Base-by-base conservation (phyloP, 2,888 invertebrate species). In the Hymenopus coronatus region DNA sequence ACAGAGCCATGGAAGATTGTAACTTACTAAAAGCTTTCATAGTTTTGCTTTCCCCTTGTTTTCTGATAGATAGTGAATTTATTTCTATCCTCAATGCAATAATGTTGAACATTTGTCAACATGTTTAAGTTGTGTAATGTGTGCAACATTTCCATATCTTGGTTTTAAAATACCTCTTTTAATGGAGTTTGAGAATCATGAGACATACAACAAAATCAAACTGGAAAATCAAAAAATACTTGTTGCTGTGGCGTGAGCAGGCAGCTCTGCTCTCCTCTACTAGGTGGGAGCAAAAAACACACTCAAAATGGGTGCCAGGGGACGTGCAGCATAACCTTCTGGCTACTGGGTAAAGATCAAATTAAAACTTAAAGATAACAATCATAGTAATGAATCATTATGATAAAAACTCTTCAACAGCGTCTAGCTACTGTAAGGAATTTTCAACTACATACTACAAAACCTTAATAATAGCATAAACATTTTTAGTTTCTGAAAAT, bases 321-420 rank as follows among this genome's bases (percentile, higher is more conserved):
- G 84, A 84, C 90, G 90, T 90, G 90, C 90, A 90, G 87, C 87
- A 89, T 88, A 88, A 83, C 81, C 84, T 88, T 84, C 84, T 81
- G 33, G n/a, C 82, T 87, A 87, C 87, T 87, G 33, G 82, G 25
- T 81, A 28, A 86, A 81, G 81, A 81, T 86, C 20, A 87, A 87
- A 87, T 46, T 70, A 70, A 87, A 87, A 87, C 46, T 82, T 70
- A 87, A 87, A 85, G 46, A 81, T 87, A 87, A 82, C 28, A 30
- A 70, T 70, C 54, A 70, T 25, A 70, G 25, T 70, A 70, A 70
- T 70, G 54, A 20, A 70, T 70, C 54, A 70, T 70, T 40, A 33
- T 85, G n/a, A 85, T 40, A 46, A 40, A 40, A 85, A 33, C 46
- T n/a, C 33, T 85, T 27, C 88, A 88, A 85, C 88, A 88, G 85